Percentiles rank a stretch among this genome's conserved stretches.
Evolutionary conservation across 2,888 invertebrate species (phyloP).

Genomic region (Tipula helvola): DNA sequence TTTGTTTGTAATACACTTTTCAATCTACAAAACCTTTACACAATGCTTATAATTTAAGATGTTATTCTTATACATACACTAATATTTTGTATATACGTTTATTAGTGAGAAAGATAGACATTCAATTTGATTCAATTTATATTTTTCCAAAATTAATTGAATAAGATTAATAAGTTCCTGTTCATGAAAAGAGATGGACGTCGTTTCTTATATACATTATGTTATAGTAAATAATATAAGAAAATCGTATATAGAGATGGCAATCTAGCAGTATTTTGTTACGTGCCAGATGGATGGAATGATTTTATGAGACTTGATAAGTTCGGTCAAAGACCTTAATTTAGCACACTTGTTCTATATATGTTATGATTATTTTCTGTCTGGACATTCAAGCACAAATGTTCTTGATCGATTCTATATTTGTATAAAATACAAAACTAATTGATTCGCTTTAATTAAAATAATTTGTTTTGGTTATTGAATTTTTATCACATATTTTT

Average conservation of each 20-base stretch:
- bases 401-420: not conserved
- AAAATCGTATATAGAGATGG: not conserved
- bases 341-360: not conserved
- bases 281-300: not conserved
- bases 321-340: not conserved
- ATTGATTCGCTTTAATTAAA: not conserved
- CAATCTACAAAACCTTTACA: not conserved
- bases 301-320: not conserved
- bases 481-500: not conserved
- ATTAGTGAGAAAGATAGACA: not conserved
- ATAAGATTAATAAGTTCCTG: conserved; percentile 9
- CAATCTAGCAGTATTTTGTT: not conserved
- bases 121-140: conserved; percentile 7
- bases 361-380: not conserved
- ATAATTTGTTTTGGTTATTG: not conserved
- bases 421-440: not conserved
- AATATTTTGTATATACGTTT: not conserved
- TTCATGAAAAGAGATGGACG: not conserved
- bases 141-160: conserved; percentile 4
- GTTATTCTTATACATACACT: not conserved
- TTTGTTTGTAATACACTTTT: not conserved
- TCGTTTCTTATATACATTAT: not conserved
- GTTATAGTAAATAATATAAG: not conserved
- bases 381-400: not conserved
- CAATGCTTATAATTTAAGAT: not conserved